Evolutionary conservation across 53 echinoderm and acorn worm genomes (phyloP).

Genomic region (Stichopus horrens): DNA sequence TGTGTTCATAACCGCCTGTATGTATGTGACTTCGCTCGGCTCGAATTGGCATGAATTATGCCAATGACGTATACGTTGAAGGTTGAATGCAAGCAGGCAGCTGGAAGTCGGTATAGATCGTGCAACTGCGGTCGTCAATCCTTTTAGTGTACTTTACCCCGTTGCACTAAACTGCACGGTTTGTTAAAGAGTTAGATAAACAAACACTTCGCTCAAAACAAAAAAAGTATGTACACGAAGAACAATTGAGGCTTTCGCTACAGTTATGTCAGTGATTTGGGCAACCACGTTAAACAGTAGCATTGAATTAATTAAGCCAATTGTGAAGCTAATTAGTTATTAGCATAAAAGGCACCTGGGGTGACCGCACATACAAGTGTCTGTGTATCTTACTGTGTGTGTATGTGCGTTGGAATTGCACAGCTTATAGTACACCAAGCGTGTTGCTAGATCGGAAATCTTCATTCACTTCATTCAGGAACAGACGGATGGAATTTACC

Average conservation of each 20-base stretch:
- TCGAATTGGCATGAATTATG: neutral
- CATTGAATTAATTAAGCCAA: neutral
- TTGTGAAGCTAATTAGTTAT: neutral
- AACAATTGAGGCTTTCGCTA: neutral
- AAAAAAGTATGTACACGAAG: neutral
- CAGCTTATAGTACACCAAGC: too few species aligned
- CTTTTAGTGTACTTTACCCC: neutral
- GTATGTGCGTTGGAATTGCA: too few species aligned
- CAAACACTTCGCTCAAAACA: too few species aligned
- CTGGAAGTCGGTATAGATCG: too few species aligned
- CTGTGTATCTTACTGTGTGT: too few species aligned
- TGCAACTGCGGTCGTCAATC: too few species aligned
- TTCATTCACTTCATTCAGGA: neutral
- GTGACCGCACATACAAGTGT: too few species aligned
- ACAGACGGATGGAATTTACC: neutral
- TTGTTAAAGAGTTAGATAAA: neutral
- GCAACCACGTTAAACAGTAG: neutral
- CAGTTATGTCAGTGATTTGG: neutral
- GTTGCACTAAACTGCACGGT: neutral
- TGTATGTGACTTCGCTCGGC: neutral
- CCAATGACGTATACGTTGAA: neutral
- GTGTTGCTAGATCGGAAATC: neutral
- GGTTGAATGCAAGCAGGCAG: too few species aligned
- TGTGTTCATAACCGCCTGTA: neutral
- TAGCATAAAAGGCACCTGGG: neutral